These are phyloP conservation scores for Podilymbus podiceps DNA, from an alignment of 2,113 vertebrate species.

Conservation along the genomic window DNA sequence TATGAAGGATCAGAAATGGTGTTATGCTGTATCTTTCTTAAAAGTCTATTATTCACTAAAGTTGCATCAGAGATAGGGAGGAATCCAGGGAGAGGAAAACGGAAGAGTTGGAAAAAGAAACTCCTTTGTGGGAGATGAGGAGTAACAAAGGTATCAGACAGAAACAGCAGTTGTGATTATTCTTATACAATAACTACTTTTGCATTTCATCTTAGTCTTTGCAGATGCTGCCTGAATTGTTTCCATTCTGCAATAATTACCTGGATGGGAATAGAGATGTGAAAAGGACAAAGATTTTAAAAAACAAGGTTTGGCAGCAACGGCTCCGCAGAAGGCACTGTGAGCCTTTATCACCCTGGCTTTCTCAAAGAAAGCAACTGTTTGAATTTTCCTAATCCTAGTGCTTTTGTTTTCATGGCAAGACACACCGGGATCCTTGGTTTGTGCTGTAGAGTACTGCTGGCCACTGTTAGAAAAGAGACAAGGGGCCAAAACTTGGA, in stretches of 20 bases:
- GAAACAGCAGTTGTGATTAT: not conserved
- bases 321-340: not conserved
- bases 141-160: not conserved
- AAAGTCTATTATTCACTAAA: not conserved
- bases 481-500: constrained; percentile 18
- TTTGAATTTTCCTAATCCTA: not conserved
- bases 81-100: not conserved
- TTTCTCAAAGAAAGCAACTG: not conserved
- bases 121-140: not conserved
- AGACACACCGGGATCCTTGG: not conserved
- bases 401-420: not conserved
- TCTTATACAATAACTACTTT: not conserved
- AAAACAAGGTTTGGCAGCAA: not conserved
- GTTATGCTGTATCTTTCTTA: no score
- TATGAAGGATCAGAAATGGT: not conserved
- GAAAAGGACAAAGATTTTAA: not conserved
- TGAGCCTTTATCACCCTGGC: not conserved
- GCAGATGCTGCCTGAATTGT: not conserved
- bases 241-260: constrained; percentile 22
- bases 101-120: not conserved
- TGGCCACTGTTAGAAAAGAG: not conserved
- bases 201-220: constrained; percentile 33
- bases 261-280: not conserved
- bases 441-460: not conserved
- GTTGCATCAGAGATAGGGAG: not conserved